These are phyloP conservation scores for Psittacula cyanocephala DNA, from an alignment of 2,113 vertebrate species.

Conservation along the genomic window DNA sequence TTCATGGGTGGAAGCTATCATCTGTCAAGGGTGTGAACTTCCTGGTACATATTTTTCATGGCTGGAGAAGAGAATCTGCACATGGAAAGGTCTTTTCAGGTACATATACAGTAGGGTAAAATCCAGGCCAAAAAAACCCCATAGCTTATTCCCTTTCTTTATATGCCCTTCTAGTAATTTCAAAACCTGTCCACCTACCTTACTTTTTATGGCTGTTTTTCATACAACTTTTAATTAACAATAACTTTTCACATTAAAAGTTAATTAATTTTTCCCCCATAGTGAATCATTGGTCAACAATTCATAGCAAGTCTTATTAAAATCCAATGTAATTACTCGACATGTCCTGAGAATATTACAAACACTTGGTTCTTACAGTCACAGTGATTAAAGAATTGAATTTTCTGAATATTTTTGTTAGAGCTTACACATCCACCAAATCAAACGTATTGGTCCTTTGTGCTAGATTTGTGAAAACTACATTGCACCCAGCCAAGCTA, in stretches of 20 bases:
- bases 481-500: conserved; percentile 24
- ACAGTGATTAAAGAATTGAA: conserved; percentile 60
- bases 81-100: neutral
- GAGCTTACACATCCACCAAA: conserved; percentile 20
- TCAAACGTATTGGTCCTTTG: conserved; percentile 29
- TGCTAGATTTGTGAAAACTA: conserved; percentile 23
- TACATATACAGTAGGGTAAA: neutral
- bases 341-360: conserved; percentile 31
- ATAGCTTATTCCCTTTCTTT: neutral
- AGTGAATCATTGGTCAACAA: conserved; percentile 63
- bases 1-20: neutral
- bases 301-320: conserved; percentile 59
- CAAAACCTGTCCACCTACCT: neutral
- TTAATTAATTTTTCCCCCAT: conserved; percentile 46
- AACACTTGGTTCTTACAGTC: conserved; percentile 53
- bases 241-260: conserved; percentile 50
- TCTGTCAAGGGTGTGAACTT: neutral
- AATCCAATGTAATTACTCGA: conserved; percentile 50
- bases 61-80: neutral
- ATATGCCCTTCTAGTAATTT: neutral
- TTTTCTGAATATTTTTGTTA: conserved; percentile 48
- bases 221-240: conserved; percentile 55
- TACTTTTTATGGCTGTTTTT: conserved; percentile 39
- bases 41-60: neutral
- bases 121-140: neutral